Percentiles rank a stretch among this genome's conserved stretches.
Conservation (phyloP, 2,797 vertebrate species). For the Acanthis flammea region DNA sequence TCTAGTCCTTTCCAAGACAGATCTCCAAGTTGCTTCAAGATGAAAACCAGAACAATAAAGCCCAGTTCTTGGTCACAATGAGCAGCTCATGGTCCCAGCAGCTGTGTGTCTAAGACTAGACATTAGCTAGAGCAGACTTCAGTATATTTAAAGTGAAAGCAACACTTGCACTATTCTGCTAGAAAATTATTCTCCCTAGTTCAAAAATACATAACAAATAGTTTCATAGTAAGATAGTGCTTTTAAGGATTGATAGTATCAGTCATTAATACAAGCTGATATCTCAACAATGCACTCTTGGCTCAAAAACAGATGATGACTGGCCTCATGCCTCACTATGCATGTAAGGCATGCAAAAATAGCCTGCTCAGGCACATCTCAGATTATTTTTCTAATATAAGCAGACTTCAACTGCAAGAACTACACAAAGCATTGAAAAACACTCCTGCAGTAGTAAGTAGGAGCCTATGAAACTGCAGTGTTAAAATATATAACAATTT, state of each 20-base stretch:
- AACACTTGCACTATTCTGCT: background rate
- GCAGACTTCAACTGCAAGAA: background rate
- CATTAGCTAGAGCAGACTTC: background rate
- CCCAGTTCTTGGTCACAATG: background rate
- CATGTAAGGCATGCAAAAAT: constrained; percentile 33
- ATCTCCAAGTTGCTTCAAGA: background rate
- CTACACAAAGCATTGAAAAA: background rate
- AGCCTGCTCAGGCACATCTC: background rate
- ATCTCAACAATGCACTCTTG: background rate
- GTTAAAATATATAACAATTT: background rate
- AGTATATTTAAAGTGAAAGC: accelerated
- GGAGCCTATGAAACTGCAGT: background rate
- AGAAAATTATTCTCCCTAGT: background rate
- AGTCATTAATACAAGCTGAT: background rate
- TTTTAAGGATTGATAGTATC: background rate
- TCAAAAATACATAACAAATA: background rate
- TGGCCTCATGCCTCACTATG: background rate
- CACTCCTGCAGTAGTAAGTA: background rate
- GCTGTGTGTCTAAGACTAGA: background rate
- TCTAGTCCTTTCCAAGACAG: background rate
- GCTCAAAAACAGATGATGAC: background rate
- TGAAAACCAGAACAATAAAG: background rate
- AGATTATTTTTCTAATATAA: background rate
- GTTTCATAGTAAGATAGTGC: background rate
- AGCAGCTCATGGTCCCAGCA: background rate